Evolutionary conservation across 2,113 vertebrate genomes (phyloP).

Genomic region (Hymenochirus boettgeri): DNA sequence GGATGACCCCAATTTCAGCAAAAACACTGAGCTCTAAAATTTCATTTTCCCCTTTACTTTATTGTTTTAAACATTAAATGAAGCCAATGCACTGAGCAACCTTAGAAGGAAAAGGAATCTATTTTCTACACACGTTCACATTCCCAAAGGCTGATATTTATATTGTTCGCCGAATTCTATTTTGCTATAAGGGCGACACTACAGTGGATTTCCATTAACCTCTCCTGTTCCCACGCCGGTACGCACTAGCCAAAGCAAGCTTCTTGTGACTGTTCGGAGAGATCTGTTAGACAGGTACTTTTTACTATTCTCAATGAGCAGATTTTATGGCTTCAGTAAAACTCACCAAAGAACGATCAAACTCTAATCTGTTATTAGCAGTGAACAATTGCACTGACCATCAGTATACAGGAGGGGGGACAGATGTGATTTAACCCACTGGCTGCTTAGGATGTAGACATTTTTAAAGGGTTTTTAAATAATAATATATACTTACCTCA

Average conservation of each 20-base stretch:
- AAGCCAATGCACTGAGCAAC: too few relatives aligned
- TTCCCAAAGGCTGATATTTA: too few relatives aligned
- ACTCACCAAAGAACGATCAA: slow-evolving; percentile 26
- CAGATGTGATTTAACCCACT: slow-evolving; percentile 7
- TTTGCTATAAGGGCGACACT: background rate
- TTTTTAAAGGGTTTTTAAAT: too few relatives aligned
- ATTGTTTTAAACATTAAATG: too few relatives aligned
- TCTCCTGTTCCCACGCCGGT: background rate
- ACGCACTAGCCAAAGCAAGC: slow-evolving; percentile 1
- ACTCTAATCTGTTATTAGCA: slow-evolving; percentile 34
- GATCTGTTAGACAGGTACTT: slow-evolving; percentile 23
- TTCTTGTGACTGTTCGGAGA: slow-evolving; percentile 35
- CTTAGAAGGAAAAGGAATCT: too few relatives aligned
- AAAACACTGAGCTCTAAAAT: too few relatives aligned
- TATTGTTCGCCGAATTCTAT: background rate
- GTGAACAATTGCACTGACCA: slow-evolving; percentile 1
- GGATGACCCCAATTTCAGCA: too few relatives aligned
- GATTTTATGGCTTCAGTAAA: slow-evolving; percentile 30
- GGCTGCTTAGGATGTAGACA: background rate
- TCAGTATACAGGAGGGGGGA: background rate
- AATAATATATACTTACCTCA: too few relatives aligned
- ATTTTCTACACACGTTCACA: too few relatives aligned
- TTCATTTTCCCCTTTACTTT: too few relatives aligned
- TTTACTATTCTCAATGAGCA: slow-evolving; percentile 29
- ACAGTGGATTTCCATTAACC: background rate